These are phyloP conservation scores for Ischnura elegans DNA, from an alignment of 2,888 invertebrate genomes.

Conservation along the genomic window DNA sequence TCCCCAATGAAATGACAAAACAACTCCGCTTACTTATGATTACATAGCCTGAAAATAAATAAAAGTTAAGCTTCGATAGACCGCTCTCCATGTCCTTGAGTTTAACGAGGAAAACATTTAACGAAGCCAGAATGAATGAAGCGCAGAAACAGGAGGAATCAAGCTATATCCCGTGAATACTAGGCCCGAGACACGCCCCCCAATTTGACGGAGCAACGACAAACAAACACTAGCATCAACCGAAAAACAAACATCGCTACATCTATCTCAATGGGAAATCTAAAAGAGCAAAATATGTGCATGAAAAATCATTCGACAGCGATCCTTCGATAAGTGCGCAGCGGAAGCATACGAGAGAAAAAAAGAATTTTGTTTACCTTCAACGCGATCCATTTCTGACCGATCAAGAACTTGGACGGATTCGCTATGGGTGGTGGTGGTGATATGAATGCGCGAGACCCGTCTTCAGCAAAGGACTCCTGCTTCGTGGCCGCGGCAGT, in stretches of 20 bases:
- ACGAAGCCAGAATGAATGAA: not conserved
- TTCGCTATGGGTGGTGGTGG: conserved; percentile 19
- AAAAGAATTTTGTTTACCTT: not conserved
- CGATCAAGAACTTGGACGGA: not conserved
- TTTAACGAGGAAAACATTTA: too few relatives aligned
- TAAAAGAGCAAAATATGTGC: not conserved
- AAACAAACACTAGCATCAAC: too few relatives aligned
- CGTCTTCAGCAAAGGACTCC: not conserved
- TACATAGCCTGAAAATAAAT: too few relatives aligned
- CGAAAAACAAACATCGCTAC: not conserved
- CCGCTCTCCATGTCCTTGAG: too few relatives aligned
- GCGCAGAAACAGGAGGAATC: not conserved
- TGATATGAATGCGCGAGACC: conserved; percentile 54
- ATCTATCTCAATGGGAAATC: not conserved
- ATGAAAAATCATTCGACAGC: too few relatives aligned
- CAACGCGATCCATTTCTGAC: conserved; percentile 11
- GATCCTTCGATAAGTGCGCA: not conserved
- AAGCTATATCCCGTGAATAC: not conserved
- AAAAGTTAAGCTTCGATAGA: too few relatives aligned
- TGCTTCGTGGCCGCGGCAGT: conserved; percentile 62
- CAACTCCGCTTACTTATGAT: too few relatives aligned
- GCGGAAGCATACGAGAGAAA: not conserved
- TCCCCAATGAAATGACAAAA: too few relatives aligned
- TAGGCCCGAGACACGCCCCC: not conserved
- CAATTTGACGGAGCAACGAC: not conserved